phyloP scores from a whole-genome alignment of 1,140 invertebrate species.

The Drosophila busckii region DNA sequence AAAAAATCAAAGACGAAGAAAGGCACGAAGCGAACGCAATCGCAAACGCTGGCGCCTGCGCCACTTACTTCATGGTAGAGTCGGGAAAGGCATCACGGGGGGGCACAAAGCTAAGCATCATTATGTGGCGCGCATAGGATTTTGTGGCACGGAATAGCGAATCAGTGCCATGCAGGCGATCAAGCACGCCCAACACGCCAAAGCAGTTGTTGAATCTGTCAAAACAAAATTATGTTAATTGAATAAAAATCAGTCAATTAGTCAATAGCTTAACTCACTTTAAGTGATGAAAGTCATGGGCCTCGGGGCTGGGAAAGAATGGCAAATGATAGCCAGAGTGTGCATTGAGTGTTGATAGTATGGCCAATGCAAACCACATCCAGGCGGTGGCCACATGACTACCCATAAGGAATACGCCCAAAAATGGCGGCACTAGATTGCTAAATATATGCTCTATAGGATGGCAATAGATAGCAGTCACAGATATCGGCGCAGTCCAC shows the following conservation, averaged over 20 bases:
- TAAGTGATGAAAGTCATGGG: slow-evolving; percentile 94
- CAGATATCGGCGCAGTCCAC: slow-evolving; percentile 91
- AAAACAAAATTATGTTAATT: not conserved
- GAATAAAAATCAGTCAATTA: slow-evolving; percentile 34
- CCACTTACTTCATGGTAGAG: slow-evolving; percentile 77
- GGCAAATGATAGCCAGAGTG: slow-evolving; percentile 95
- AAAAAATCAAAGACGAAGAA: too few relatives aligned
- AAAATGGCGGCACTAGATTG: slow-evolving; percentile 88
- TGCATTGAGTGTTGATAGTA: slow-evolving; percentile 89
- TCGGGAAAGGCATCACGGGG: slow-evolving; percentile 88
- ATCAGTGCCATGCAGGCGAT: slow-evolving; percentile 92
- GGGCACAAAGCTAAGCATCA: slow-evolving; percentile 89
- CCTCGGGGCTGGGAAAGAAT: slow-evolving; percentile 92
- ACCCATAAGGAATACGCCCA: slow-evolving; percentile 89
- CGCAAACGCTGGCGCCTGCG: not conserved
- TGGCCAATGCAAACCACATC: slow-evolving; percentile 90
- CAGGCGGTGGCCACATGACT: slow-evolving; percentile 91
- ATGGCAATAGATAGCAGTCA: slow-evolving; percentile 92
- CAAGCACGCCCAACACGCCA: slow-evolving; percentile 90
- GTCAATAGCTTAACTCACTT: slow-evolving; percentile 81
- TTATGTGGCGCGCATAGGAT: slow-evolving; percentile 87
- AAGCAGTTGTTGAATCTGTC: slow-evolving; percentile 91
- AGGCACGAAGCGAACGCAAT: too few relatives aligned
- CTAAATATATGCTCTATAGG: slow-evolving; percentile 92
- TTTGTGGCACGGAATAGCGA: slow-evolving; percentile 86